Evolutionary conservation across 2,797 vertebrate species (phyloP).

Genomic region (Harpagifer antarcticus): DNA sequence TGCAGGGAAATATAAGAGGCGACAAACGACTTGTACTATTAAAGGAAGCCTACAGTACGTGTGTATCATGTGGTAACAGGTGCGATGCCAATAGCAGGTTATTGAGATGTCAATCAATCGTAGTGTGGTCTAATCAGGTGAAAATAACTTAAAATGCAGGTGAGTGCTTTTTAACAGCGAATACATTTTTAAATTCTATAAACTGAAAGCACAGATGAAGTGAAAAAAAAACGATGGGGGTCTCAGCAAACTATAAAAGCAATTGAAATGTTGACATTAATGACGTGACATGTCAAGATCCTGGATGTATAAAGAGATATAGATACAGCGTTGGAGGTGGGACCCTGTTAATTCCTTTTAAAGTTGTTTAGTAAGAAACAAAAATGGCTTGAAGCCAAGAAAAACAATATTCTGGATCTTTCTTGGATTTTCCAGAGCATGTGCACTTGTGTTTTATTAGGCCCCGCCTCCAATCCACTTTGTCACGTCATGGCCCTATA

Average conservation of each 20-base stretch:
- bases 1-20: slow-evolving; percentile 13
- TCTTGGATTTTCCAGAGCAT: no score
- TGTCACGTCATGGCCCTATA: no score
- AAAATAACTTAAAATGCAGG: background rate
- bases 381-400: no score
- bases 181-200: slow-evolving; percentile 2
- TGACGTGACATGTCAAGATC: slow-evolving; percentile 3
- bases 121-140: slow-evolving; percentile 21
- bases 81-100: slow-evolving; percentile 6
- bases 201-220: background rate
- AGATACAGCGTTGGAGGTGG: no score
- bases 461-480: no score
- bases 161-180: background rate
- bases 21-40: background rate
- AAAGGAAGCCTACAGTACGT: slow-evolving; percentile 2
- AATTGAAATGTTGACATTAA: slow-evolving; percentile 12
- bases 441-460: no score
- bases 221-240: background rate
- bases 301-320: no score
- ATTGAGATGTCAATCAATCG: slow-evolving; percentile 1
- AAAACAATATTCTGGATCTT: no score
- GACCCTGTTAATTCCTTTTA: no score
- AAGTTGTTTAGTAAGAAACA: no score
- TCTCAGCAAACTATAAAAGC: background rate
- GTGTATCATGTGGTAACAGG: slow-evolving; percentile 14